Base-by-base conservation (phyloP, 2,888 invertebrate species). In the Microchrysa polita region DNA sequence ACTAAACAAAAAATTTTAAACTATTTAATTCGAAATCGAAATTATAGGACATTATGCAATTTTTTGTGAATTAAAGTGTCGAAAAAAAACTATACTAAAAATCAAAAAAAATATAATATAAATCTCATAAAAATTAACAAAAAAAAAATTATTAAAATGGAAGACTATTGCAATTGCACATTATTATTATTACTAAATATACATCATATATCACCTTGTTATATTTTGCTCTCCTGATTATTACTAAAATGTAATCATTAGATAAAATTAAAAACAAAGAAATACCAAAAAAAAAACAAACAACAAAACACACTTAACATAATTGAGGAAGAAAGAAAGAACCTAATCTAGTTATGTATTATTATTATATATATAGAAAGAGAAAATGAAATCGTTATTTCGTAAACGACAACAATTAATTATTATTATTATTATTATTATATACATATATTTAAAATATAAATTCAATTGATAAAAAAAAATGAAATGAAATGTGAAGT, bases 221-320 rank as follows among this genome's bases (percentile, higher is more conserved):
- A 69, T 69, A 57, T 69, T 69, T 69, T 69, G 69, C 69, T 69
- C 69, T 69, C 57, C 57, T 57, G 40, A 40, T 69, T 34, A 34
- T 34, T n/a, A n/a, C n/a, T n/a, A 34, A 34, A 34, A 5, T 34
- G 27, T 34, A 34, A 34, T 34, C 27, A 34, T 34, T 34, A 34
- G 27, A 34, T 34, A 34, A 34, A 7, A 34, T 34, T 5, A 34
- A 34, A 34, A 34, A 34, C 27, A 22, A 53, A 69, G n/a, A n/a
- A n/a, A n/a, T n/a, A 27, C 22, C 27, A 59, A 23, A n/a, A 14
- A 23, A 23, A 23, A 59, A 23, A 59, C 7, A 48, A 48, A 48
- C 16, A n/a, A 48, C 10, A n/a, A 48, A 48, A 48, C 16, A n/a
- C 48, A 48, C 48, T 48, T 14, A 65, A 65, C 9, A 48, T n/a